Conservation (phyloP, 1,140 invertebrate genomes). For the Cecropterus lyciades region DNA sequence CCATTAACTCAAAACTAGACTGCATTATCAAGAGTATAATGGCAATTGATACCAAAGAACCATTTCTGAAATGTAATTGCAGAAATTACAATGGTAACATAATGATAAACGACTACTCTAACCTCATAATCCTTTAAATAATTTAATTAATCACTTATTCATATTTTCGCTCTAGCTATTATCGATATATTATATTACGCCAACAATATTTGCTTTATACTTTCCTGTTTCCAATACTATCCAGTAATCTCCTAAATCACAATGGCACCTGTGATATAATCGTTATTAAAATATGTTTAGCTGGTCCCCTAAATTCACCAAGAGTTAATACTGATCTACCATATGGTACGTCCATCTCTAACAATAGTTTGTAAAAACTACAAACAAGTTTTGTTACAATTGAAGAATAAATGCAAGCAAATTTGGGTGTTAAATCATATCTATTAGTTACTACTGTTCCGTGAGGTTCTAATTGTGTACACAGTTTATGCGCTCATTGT, state of each 20-base stretch:
- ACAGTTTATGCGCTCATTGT: conserved; percentile 28
- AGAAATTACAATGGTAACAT: too few species aligned
- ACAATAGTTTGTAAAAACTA: conserved; percentile 55
- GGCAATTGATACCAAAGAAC: too few species aligned
- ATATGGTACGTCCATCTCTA: conserved; percentile 68
- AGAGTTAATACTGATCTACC: conserved; percentile 65
- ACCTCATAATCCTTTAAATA: too few species aligned
- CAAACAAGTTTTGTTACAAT: conserved; percentile 19
- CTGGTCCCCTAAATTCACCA: conserved; percentile 55
- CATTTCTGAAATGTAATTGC: too few species aligned
- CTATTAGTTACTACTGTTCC: conserved; percentile 18
- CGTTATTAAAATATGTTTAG: conserved; percentile 75
- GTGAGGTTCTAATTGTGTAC: background rate
- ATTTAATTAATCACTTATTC: too few species aligned
- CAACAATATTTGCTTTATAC: background rate
- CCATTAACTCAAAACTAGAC: too few species aligned
- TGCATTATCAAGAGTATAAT: too few species aligned
- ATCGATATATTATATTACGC: too few species aligned
- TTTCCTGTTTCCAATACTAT: conserved; percentile 16
- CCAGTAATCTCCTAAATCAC: conserved; percentile 46
- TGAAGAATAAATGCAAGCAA: conserved; percentile 33
- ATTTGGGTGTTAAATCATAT: conserved; percentile 10
- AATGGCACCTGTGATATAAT: conserved; percentile 57
- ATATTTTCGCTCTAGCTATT: too few species aligned
- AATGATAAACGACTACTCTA: too few species aligned